Evolutionary conservation across 2,797 vertebrate species (phyloP).

Genomic region (Falco biarmicus): DNA sequence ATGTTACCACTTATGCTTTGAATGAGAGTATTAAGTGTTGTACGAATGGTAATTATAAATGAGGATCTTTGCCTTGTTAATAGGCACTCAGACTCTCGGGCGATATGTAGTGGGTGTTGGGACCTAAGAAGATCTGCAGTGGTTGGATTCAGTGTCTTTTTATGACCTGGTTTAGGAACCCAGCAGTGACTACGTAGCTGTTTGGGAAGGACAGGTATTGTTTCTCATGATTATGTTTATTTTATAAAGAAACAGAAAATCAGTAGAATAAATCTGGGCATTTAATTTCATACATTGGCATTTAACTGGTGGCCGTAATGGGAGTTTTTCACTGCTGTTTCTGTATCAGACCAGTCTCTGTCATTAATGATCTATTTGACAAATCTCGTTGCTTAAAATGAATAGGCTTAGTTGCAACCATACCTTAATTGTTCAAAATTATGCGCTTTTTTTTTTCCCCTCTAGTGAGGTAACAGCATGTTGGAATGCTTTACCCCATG

Average conservation of each 20-base stretch:
- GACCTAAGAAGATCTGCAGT: background rate
- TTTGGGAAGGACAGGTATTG: background rate
- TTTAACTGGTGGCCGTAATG: background rate
- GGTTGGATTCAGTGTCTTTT: background rate
- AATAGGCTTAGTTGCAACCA: background rate
- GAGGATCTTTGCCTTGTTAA: background rate
- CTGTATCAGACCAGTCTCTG: background rate
- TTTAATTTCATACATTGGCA: background rate
- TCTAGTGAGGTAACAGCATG: background rate
- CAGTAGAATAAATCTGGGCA: background rate
- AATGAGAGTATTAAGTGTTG: background rate
- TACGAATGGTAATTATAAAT: background rate
- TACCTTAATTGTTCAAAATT: background rate
- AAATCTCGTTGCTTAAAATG: background rate
- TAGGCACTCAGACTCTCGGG: background rate
- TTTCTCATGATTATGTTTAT: background rate
- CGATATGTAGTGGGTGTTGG: accelerated
- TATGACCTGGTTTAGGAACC: background rate
- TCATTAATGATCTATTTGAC: background rate
- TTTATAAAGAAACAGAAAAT: background rate
- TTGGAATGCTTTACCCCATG: background rate
- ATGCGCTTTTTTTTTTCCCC: background rate
- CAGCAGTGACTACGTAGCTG: background rate
- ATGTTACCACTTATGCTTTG: background rate
- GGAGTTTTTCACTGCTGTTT: background rate